phyloP scores from a whole-genome alignment of 2,113 vertebrate species.

The Odocoileus virginianus region DNA sequence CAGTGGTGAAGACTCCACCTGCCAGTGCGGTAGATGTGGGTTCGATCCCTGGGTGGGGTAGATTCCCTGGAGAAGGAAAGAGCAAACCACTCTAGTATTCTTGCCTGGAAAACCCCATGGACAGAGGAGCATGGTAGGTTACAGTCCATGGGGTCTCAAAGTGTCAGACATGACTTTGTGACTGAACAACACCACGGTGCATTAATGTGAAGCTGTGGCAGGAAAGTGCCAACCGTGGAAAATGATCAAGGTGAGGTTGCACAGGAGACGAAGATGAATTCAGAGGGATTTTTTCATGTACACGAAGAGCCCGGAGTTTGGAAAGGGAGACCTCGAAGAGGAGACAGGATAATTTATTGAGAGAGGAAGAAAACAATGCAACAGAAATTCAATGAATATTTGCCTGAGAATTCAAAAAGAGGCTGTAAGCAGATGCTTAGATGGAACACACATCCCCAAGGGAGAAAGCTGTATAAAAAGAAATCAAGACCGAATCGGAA shows the following conservation, averaged over 20 bases:
- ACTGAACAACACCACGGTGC: rapidly evolving
- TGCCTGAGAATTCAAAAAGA: conserved; percentile 68
- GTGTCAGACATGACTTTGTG: not conserved
- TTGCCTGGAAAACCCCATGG: not conserved
- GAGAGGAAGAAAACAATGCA: conserved; percentile 66
- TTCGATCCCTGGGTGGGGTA: not conserved
- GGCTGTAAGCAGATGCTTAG: conserved; percentile 67
- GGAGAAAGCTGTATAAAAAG: conserved; percentile 58
- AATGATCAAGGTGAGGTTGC: conserved; percentile 65
- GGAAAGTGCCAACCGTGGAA: conserved; percentile 35
- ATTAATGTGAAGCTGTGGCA: not conserved
- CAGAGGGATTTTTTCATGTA: conserved; percentile 56
- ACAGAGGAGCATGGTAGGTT: not conserved
- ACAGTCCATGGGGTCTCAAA: not conserved
- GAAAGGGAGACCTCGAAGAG: conserved; percentile 59
- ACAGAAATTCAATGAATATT: conserved; percentile 73
- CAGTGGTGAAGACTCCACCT: not conserved
- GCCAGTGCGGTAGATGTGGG: not conserved
- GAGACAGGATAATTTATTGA: conserved; percentile 78
- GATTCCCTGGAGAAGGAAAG: not conserved
- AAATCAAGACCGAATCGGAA: conserved; percentile 51
- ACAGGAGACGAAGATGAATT: conserved; percentile 69
- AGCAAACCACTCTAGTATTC: not conserved
- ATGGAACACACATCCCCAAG: conserved; percentile 38
- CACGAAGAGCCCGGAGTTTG: conserved; percentile 55